phyloP scores from a whole-genome alignment of 2,797 vertebrate species.

The Premnoplex brunnescens region DNA sequence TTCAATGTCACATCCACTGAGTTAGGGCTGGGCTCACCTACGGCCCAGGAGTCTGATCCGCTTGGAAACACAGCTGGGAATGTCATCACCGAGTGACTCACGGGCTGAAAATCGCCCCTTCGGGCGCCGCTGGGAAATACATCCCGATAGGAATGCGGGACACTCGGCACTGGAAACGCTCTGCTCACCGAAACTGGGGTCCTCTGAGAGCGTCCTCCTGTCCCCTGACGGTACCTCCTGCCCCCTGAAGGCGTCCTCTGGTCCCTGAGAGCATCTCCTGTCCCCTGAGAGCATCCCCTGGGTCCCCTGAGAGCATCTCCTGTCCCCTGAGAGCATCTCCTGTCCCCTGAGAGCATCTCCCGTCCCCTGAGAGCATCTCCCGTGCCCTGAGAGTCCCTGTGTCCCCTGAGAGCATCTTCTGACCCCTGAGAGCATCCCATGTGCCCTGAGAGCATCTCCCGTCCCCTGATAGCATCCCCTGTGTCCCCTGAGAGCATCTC shows the following conservation, averaged over 20 bases:
- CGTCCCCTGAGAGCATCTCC: no score
- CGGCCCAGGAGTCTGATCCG: not conserved
- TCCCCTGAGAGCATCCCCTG: no score
- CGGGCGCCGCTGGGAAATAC: not conserved
- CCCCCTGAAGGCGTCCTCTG: not conserved
- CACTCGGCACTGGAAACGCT: not conserved
- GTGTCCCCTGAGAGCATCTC: no score
- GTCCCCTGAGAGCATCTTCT: no score
- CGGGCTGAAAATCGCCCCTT: not conserved
- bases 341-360: no score
- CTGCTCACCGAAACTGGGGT: not conserved
- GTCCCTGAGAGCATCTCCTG: not conserved
- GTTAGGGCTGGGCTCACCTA: conserved; percentile 1
- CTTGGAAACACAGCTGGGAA: conserved; percentile 39
- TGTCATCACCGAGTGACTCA: not conserved
- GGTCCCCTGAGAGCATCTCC: no score
- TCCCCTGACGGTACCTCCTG: not conserved
- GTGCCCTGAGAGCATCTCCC: no score
- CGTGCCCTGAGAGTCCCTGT: no score
- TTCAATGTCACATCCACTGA: conserved; percentile 27
- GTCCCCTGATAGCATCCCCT: no score
- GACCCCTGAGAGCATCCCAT: no score
- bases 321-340: no score
- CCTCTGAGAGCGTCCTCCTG: not conserved
- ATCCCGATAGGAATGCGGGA: not conserved